Evolutionary conservation across 2,888 invertebrate genomes (phyloP), one percentile per base, ranked within the genome.

Genomic region (Agrotis exclamationis): DNA sequence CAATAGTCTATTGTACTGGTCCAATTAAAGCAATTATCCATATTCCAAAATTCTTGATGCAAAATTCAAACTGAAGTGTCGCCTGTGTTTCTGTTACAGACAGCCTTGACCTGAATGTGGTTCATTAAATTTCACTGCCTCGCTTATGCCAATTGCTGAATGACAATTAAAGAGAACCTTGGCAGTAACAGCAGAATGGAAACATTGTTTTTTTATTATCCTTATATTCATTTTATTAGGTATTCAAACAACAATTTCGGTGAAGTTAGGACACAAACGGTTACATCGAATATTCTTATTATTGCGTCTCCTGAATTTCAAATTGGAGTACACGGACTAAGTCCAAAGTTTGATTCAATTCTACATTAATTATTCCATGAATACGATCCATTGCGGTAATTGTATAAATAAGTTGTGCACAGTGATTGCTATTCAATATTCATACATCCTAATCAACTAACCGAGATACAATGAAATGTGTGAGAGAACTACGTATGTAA

Each of bases 51-150:
- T 82, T 82, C 81, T 86, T 85, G 82, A 86, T 76, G 72, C 72
- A 79, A 79, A 83, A 80, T 84, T 83, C 63, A 74, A 72, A 76
- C 74, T 72, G 72, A 73, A 77, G 65, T 84, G 75, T 84, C 72
- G 67, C 76, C 79, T 76, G 78, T 84, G 81, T 74, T 85, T 86
- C 80, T 86, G 74, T 75, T 74, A 70, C 81, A 85, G 86, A 85
- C 87, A 90, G 86, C 94, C 94, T 94, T 94, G 94, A 92, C 93
- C 93, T 83, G 85, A 93, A 93, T 93, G 89, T 89, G 88, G 87
- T 91, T 93, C 92, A 91, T 94, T 93, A 93, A 93, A 93, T 93
- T 93, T 90, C 89, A 92, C 88, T 90, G 90, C 88, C 89, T 89
- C 92, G 91, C 89, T 92, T 89, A 91, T 90, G 89, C 88, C 92